A percentile compares a stretch with the other conserved stretches of the same genome.
Evolutionary conservation across 2,113 vertebrate genomes (phyloP).

Genomic region (Percina caprodes): DNA sequence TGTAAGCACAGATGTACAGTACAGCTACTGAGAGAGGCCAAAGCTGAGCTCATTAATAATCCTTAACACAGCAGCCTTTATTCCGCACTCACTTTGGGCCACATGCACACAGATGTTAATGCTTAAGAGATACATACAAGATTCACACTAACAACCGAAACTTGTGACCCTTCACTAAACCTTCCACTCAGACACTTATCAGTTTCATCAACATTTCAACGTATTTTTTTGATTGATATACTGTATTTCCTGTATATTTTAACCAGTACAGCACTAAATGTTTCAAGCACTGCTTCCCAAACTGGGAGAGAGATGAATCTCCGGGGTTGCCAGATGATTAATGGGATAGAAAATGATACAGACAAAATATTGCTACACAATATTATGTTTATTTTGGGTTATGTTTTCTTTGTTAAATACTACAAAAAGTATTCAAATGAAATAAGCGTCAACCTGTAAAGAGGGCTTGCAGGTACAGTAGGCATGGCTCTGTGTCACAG

Average conservation of each 20-base stretch:
- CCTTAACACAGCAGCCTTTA: conserved; percentile 20
- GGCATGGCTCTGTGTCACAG: background rate
- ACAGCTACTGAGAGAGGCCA: background rate
- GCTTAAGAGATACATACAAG: too few relatives aligned
- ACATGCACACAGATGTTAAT: background rate
- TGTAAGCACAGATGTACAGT: conserved; percentile 46
- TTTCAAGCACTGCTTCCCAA: background rate
- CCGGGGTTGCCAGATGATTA: background rate
- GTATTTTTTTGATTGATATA: background rate
- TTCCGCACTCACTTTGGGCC: conserved; percentile 11
- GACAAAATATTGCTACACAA: background rate
- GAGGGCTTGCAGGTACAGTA: background rate
- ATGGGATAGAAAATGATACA: background rate
- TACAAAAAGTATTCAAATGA: background rate
- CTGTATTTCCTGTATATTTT: background rate
- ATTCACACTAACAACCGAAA: background rate
- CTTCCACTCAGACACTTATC: background rate
- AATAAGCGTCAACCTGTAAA: background rate
- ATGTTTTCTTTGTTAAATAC: background rate
- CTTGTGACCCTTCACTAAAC: background rate
- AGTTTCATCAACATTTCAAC: background rate
- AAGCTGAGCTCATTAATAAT: conserved; percentile 48
- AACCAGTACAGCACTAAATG: background rate
- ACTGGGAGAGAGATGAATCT: background rate
- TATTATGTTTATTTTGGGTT: background rate